A percentile compares a stretch with the other conserved stretches of the same genome.
These are phyloP conservation scores for Noctua pronuba DNA, from an alignment of 2,888 invertebrate species.

Conservation along the genomic window DNA sequence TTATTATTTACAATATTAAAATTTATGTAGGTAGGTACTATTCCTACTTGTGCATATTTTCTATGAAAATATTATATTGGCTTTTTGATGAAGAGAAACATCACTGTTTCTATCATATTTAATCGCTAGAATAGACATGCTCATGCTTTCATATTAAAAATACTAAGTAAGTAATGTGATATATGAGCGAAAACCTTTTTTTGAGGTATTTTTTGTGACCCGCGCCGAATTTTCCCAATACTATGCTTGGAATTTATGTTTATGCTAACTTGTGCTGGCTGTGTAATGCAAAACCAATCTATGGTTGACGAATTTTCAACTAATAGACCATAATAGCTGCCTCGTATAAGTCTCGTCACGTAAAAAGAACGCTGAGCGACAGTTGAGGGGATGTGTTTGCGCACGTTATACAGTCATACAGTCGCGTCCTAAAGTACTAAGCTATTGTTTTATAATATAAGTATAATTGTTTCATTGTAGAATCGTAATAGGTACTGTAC, in stretches of 20 bases:
- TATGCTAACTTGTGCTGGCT: conserved; percentile 10
- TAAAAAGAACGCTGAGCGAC: too few species aligned
- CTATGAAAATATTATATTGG: conserved; percentile 33
- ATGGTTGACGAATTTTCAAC: neutral
- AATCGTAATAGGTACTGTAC: too few species aligned
- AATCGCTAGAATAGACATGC: neutral
- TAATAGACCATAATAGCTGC: neutral
- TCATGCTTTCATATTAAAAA: neutral
- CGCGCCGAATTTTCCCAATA: neutral
- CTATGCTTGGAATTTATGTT: neutral
- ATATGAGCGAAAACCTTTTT: neutral
- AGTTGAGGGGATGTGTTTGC: too few species aligned
- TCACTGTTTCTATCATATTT: neutral
- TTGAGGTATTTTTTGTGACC: neutral
- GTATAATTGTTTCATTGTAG: too few species aligned
- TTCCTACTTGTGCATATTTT: conserved; percentile 21
- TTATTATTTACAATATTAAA: neutral
- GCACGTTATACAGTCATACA: too few species aligned
- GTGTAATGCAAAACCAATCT: conserved; percentile 4
- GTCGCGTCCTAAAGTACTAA: too few species aligned
- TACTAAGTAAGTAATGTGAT: neutral
- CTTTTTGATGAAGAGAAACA: neutral
- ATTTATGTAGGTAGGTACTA: neutral
- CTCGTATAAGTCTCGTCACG: too few species aligned
- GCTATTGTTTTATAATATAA: too few species aligned